Percentiles rank a stretch among this genome's conserved stretches.
Evolutionary conservation across 2,113 vertebrate species (phyloP).

Genomic region (Hylia prasina): DNA sequence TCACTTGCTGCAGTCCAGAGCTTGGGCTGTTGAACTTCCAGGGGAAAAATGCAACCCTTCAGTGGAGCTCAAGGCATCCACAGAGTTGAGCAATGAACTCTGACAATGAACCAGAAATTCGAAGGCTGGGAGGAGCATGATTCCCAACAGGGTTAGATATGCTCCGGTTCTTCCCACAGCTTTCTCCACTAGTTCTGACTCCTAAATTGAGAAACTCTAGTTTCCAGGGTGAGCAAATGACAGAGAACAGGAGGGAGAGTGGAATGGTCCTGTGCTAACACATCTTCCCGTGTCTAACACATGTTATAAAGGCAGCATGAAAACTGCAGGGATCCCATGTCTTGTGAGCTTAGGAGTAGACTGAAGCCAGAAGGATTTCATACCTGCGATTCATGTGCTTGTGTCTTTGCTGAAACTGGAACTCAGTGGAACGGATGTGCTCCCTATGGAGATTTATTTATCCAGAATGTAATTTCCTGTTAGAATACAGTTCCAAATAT

Average conservation of each 20-base stretch:
- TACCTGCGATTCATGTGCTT: not conserved
- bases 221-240: not conserved
- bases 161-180: not conserved
- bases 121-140: not conserved
- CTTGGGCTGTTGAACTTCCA: not conserved
- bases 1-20: not conserved
- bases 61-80: not conserved
- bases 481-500: not conserved
- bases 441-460: not conserved
- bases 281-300: not conserved
- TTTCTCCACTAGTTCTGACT: not conserved
- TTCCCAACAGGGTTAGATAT: not conserved
- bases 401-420: not conserved
- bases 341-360: not conserved
- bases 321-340: not conserved
- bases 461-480: not conserved
- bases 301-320: not conserved
- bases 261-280: not conserved
- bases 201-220: not conserved
- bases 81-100: not conserved
- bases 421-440: not conserved
- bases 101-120: no score
- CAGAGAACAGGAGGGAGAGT: not conserved
- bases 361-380: not conserved
- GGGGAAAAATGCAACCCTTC: not conserved